Conservation (phyloP, 2,113 vertebrate genomes). For the Poecilia latipinna region DNA sequence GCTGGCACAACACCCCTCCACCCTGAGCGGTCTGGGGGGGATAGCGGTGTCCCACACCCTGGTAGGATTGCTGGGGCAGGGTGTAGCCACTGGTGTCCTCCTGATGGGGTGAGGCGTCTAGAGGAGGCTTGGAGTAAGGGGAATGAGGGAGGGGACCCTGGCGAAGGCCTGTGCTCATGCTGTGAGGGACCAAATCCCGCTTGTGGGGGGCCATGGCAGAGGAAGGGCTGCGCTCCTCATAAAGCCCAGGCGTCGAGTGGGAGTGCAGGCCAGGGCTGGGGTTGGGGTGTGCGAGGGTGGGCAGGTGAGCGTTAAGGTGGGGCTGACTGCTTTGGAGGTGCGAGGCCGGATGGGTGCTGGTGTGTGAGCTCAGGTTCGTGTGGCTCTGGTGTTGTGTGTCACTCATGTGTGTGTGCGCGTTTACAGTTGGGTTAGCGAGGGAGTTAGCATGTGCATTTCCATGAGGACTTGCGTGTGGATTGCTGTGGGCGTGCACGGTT, state of each 20-base stretch:
- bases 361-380: constrained; percentile 58
- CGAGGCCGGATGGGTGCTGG: constrained; percentile 48
- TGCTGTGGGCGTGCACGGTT: constrained; percentile 55
- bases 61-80: constrained; percentile 89
- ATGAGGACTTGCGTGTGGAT: constrained; percentile 71
- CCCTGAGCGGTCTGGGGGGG: constrained; percentile 87
- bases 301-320: constrained; percentile 58
- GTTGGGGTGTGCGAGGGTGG: constrained; percentile 51
- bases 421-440: constrained; percentile 50
- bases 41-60: constrained; percentile 83
- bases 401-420: constrained; percentile 57
- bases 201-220: constrained; percentile 85
- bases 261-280: constrained; percentile 61
- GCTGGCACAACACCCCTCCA: constrained; percentile 93
- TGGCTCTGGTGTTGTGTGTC: constrained; percentile 70
- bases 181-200: constrained; percentile 83
- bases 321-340: constrained; percentile 63
- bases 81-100: constrained; percentile 90
- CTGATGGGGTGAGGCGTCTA: constrained; percentile 91
- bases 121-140: constrained; percentile 77
- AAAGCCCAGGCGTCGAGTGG: constrained; percentile 67
- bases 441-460: constrained; percentile 53
- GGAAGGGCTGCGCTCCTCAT: constrained; percentile 87
- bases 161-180: constrained; percentile 78
- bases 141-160: constrained; percentile 78